phyloP scores from a whole-genome alignment of 2,888 invertebrate genomes.

The Drosophila buzzatii region DNA sequence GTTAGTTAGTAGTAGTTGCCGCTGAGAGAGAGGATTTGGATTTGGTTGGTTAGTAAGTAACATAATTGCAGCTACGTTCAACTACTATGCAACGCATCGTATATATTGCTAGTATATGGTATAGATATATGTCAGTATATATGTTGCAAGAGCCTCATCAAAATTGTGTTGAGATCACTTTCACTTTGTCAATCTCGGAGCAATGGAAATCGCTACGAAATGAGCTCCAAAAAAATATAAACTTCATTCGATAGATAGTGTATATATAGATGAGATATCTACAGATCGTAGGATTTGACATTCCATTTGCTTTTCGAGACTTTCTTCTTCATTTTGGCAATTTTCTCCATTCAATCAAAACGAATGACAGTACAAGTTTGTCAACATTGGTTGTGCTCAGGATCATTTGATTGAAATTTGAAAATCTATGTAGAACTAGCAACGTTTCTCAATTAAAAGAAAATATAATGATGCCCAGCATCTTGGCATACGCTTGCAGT shows the following conservation, averaged over 20 bases:
- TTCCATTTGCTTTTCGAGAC: conserved; percentile 31
- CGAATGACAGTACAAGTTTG: conserved; percentile 67
- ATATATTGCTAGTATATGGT: conserved; percentile 25
- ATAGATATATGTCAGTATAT: conserved; percentile 17
- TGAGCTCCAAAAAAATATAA: conserved; percentile 2
- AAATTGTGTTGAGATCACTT: conserved; percentile 11
- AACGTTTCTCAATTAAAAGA: conserved; percentile 71
- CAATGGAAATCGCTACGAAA: conserved; percentile 6
- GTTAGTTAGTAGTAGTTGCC: conserved; percentile 20
- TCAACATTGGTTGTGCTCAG: conserved; percentile 27
- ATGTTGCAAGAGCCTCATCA: conserved; percentile 1
- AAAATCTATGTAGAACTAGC: conserved; percentile 82
- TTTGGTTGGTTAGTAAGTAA: conserved; percentile 54
- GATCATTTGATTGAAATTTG: conserved; percentile 37
- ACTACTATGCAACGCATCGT: conserved; percentile 40
- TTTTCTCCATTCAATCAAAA: conserved; percentile 53
- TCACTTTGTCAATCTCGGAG: conserved; percentile 20
- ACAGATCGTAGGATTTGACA: neutral
- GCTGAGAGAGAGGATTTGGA: conserved; percentile 36
- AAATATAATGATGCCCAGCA: conserved; percentile 32
- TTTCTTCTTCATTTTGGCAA: neutral
- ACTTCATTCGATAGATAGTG: conserved; percentile 13
- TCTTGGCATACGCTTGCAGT: conserved; percentile 41
- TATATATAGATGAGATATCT: conserved; percentile 9
- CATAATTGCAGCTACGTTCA: conserved; percentile 52